phyloP scores from a whole-genome alignment of 2,797 vertebrate genomes.

The Pseudochromis fuscus region DNA sequence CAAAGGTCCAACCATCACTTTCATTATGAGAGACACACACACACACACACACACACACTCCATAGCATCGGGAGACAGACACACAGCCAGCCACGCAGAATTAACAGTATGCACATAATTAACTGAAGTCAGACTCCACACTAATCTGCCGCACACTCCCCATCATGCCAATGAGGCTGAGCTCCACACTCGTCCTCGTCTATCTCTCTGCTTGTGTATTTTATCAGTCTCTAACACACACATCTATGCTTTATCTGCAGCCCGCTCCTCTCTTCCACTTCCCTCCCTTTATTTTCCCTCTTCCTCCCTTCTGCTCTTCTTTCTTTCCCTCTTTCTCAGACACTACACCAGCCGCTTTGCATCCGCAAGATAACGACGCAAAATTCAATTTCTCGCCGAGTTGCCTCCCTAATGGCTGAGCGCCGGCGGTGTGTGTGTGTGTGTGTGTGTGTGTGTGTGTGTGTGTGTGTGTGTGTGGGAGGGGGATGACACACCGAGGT shows the following conservation, averaged over 20 bases:
- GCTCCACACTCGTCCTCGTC: constrained; percentile 32
- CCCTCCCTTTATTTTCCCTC: constrained; percentile 29
- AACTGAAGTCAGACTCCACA: constrained; percentile 60
- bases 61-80: constrained; percentile 47
- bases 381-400: constrained; percentile 82
- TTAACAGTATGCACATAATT: constrained; percentile 75
- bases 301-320: constrained; percentile 24
- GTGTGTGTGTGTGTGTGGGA: constrained; percentile 8
- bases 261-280: constrained; percentile 19
- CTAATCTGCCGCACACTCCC: constrained; percentile 61
- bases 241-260: constrained; percentile 40
- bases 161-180: constrained; percentile 58
- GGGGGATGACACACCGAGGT: no score
- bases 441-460: not conserved
- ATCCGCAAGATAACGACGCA: constrained; percentile 75
- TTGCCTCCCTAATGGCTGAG: constrained; percentile 73
- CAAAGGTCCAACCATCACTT: constrained; percentile 73
- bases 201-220: constrained; percentile 30
- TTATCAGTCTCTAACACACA: constrained; percentile 52
- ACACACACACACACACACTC: constrained; percentile 4
- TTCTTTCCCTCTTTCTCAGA: constrained; percentile 34
- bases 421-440: constrained; percentile 4
- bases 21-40: constrained; percentile 59
- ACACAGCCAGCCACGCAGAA: constrained; percentile 58
- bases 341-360: constrained; percentile 71